Conservation (phyloP, 2,113 vertebrate genomes). For the Bagarius yarrelli region DNA sequence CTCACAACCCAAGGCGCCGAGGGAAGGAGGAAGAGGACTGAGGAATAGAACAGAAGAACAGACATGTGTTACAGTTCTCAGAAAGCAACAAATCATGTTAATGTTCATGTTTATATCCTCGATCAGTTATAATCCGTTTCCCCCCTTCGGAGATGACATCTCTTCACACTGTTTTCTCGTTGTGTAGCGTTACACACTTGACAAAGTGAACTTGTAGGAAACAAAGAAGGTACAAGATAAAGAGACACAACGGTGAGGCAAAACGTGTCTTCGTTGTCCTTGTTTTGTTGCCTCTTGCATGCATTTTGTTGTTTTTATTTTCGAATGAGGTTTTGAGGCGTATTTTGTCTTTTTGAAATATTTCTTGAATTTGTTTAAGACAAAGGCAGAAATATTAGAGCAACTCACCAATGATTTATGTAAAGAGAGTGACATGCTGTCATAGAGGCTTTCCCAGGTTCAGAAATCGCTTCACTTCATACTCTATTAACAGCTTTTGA, state of each 20-base stretch:
- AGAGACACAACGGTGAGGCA: background rate
- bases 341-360: no score
- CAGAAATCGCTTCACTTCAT: no score
- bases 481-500: background rate
- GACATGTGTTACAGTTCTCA: constrained; percentile 63
- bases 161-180: constrained; percentile 64
- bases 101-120: constrained; percentile 69
- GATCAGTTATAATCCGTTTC: constrained; percentile 71
- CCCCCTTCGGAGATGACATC: constrained; percentile 61
- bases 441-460: background rate
- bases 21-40: background rate
- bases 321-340: background rate
- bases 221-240: constrained; percentile 45
- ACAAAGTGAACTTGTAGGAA: constrained; percentile 64
- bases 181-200: constrained; percentile 63
- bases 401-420: no score
- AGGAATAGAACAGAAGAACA: constrained; percentile 55
- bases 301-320: background rate
- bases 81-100: constrained; percentile 68
- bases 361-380: no score
- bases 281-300: constrained; percentile 9
- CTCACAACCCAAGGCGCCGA: background rate
- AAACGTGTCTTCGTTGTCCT: background rate
- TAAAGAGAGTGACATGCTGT: background rate
- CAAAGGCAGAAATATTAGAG: no score